A percentile compares a stretch with the other conserved stretches of the same genome.
These are phyloP conservation scores for Brenthis hecate DNA, from an alignment of 2,888 invertebrate genomes.

Conservation along the genomic window DNA sequence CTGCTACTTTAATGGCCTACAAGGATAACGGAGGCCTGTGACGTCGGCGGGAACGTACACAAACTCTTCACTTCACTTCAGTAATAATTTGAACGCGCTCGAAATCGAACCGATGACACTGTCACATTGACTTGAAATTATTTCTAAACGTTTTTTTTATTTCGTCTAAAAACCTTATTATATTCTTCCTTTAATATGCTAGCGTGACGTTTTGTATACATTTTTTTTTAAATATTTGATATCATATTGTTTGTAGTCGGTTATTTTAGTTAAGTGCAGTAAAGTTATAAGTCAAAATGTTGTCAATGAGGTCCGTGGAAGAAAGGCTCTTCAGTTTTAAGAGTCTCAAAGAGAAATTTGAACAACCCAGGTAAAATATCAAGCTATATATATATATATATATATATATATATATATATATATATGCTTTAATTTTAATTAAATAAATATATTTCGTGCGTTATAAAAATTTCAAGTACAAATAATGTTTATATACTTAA, in stretches of 20 bases:
- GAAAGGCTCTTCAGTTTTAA: slow-evolving; percentile 70
- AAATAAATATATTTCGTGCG: too few species aligned
- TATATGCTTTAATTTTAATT: neutral
- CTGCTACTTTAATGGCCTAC: slow-evolving; percentile 23
- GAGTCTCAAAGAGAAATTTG: slow-evolving; percentile 71
- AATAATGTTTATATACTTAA: too few species aligned
- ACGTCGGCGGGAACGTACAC: slow-evolving; percentile 42
- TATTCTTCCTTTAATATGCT: slow-evolving; percentile 8
- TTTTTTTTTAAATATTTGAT: slow-evolving; percentile 17
- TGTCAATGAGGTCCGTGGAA: slow-evolving; percentile 61
- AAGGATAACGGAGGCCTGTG: slow-evolving; percentile 46
- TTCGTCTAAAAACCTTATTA: slow-evolving; percentile 11
- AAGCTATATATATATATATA: neutral
- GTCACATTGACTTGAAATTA: slow-evolving; percentile 34
- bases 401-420: neutral
- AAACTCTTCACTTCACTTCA: slow-evolving; percentile 41
- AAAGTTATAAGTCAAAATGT: slow-evolving; percentile 52
- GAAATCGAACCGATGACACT: slow-evolving; percentile 48
- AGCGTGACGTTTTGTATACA: slow-evolving; percentile 17
- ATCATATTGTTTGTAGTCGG: slow-evolving; percentile 15
- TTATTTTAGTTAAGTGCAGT: slow-evolving; percentile 40
- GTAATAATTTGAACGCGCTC: slow-evolving; percentile 49
- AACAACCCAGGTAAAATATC: slow-evolving; percentile 62
- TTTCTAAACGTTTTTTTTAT: slow-evolving; percentile 9
- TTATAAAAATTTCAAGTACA: too few species aligned